phyloP scores from a whole-genome alignment of 2,888 invertebrate species.

The Gymnocheta viridis region DNA sequence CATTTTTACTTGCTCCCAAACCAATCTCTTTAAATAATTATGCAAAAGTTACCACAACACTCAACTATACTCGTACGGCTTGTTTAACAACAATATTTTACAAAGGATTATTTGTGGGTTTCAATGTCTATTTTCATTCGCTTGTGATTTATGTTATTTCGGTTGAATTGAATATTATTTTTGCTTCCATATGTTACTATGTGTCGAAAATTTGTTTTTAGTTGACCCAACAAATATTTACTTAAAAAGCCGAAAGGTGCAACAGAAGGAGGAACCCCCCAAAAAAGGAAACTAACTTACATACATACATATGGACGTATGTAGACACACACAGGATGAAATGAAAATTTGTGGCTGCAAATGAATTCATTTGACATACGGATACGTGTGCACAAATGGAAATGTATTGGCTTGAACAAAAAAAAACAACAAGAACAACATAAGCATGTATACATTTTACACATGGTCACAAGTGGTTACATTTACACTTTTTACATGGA shows the following conservation, averaged over 20 bases:
- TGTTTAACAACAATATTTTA: conserved; percentile 27
- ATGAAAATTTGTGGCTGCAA: conserved; percentile 14
- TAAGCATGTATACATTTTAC: conserved; percentile 15
- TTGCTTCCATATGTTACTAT: background rate
- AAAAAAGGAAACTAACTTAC: background rate
- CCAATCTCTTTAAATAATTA: conserved; percentile 9
- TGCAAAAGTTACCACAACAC: background rate
- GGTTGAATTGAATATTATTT: conserved; percentile 23
- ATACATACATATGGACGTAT: background rate
- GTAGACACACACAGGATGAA: background rate
- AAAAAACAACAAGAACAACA: background rate
- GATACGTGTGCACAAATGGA: background rate
- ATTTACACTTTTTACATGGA: conserved; percentile 21
- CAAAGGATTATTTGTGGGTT: conserved; percentile 37
- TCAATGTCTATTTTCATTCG: conserved; percentile 12
- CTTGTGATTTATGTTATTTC: conserved; percentile 12
- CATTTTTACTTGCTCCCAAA: background rate
- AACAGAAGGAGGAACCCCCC: background rate
- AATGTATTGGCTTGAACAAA: conserved; percentile 2
- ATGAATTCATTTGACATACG: conserved; percentile 34
- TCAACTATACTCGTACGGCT: background rate
- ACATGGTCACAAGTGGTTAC: conserved; percentile 17
- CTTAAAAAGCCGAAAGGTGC: background rate
- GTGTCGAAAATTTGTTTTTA: conserved; percentile 12
- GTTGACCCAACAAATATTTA: conserved; percentile 52